phyloP scores from a whole-genome alignment of 2,888 invertebrate genomes.

The Drosophila paramelanica region DNA sequence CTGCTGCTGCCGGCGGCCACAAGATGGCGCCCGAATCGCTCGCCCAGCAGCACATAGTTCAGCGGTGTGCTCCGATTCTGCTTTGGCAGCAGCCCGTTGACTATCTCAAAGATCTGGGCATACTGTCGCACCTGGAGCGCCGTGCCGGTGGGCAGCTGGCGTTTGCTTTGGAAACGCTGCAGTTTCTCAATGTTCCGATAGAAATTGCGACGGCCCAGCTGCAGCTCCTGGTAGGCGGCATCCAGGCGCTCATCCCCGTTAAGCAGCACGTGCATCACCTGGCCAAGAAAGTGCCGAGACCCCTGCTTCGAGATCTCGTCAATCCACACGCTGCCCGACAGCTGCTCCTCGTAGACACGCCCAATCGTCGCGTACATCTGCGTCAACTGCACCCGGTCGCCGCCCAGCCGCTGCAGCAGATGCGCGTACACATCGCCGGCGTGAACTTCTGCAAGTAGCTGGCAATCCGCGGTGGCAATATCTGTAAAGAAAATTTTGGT shows the following conservation, averaged over 20 bases:
- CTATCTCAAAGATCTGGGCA: constrained; percentile 67
- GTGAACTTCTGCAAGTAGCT: constrained; percentile 69
- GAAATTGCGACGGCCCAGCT: constrained; percentile 78
- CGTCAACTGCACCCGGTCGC: constrained; percentile 76
- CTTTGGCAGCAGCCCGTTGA: constrained; percentile 70
- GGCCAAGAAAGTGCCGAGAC: constrained; percentile 77
- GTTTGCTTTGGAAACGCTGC: constrained; percentile 69
- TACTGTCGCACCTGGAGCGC: constrained; percentile 64
- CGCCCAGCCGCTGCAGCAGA: constrained; percentile 73
- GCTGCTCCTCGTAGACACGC: constrained; percentile 72
- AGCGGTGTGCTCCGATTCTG: constrained; percentile 74
- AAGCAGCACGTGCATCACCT: constrained; percentile 79
- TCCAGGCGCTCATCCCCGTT: constrained; percentile 81
- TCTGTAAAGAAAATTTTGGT: constrained; percentile 51
- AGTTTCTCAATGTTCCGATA: constrained; percentile 82
- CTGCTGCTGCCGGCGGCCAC: constrained; percentile 79
- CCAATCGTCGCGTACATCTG: constrained; percentile 81
- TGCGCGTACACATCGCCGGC: constrained; percentile 79
- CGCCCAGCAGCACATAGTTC: constrained; percentile 74
- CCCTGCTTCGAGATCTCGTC: constrained; percentile 82
- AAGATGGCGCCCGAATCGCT: constrained; percentile 78
- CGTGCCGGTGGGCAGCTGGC: constrained; percentile 14
- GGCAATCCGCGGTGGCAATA: constrained; percentile 72
- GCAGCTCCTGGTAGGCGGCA: constrained; percentile 69
- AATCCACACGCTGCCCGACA: constrained; percentile 78